Conservation (phyloP, 30 jellyfish, hydroid and myxozoan species). For the Rhopilema esculentum region DNA sequence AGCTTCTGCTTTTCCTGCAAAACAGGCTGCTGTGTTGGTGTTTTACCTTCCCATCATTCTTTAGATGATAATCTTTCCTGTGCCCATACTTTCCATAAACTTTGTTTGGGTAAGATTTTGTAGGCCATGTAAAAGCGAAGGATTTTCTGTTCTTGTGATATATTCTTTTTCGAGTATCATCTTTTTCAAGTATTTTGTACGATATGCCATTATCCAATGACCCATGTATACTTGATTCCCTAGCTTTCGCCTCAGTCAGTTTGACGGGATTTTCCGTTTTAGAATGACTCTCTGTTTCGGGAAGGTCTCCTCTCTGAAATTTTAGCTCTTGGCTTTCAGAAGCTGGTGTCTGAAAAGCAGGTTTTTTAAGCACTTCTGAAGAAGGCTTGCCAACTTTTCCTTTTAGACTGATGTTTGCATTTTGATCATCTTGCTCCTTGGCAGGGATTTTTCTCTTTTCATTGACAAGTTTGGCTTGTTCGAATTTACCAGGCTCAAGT, state of each 20-base stretch:
- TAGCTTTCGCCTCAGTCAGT: too few relatives aligned
- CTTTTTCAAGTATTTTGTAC: not conserved
- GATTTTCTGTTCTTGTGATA: not conserved
- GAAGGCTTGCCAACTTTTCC: too few relatives aligned
- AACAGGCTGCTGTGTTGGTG: not conserved
- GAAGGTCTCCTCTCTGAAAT: too few relatives aligned
- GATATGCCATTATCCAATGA: not conserved
- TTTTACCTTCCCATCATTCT: not conserved
- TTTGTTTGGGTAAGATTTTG: not conserved
- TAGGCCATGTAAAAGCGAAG: not conserved
- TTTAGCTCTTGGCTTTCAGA: too few relatives aligned
- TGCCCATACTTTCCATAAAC: not conserved
- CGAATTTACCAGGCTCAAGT: slow-evolving; percentile 16
- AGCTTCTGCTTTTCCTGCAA: not conserved
- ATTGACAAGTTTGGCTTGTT: not conserved
- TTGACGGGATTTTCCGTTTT: too few relatives aligned
- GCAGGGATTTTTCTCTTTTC: not conserved
- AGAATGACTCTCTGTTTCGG: too few relatives aligned
- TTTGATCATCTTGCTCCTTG: not conserved
- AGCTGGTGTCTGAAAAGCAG: too few relatives aligned
- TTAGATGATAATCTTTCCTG: not conserved
- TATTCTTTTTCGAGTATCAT: too few relatives aligned
- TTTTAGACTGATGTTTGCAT: not conserved
- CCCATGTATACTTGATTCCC: too few relatives aligned
- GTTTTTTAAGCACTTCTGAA: too few relatives aligned